Evolutionary conservation across 2,888 invertebrate species (phyloP), one percentile per base, ranked within the genome.

Genomic region (Aplocera efformata): DNA sequence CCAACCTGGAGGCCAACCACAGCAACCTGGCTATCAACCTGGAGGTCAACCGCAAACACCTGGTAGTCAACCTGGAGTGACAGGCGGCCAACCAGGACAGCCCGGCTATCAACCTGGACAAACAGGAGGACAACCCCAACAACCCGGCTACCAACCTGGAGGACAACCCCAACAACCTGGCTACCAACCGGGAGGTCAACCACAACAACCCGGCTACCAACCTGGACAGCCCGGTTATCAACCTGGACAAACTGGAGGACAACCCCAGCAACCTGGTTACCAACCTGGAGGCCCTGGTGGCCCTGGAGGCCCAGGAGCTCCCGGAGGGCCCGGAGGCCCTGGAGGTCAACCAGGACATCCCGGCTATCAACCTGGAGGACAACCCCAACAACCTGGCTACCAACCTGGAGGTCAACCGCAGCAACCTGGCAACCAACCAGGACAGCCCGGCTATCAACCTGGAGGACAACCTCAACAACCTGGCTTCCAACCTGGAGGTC

Each of bases 181-280:
- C n/a, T n/a, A n/a, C n/a, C n/a, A n/a, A n/a, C n/a, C n/a, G n/a
- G 60, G 79, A 20, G 25, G 33, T 8, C 24, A 24, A 4, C 24
- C 24, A 1, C 67, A 74, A 58, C 72, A 72, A 40, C 76, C 78
- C 9, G 72, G 66, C 6, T 62, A 70, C 0, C 66, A 33, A 8
- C 40, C n/a, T n/a, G n/a, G n/a, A n/a, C n/a, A n/a, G n/a, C n/a
- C n/a, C n/a, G n/a, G n/a, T n/a, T n/a, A n/a, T n/a, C n/a, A n/a
- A n/a, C n/a, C n/a, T n/a, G n/a, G n/a, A n/a, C n/a, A n/a, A n/a
- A 33, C 51, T 1, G 62, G 64, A 3, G 67, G 63, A 10, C 36
- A 49, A 4, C 62, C 64, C 24, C 65, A 63, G 4, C 10, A 45
- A 3, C 59, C 61, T 7, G 63, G 64, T 1, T 6, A 45, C 59